Evolutionary conservation across 2,113 vertebrate species (phyloP).

Genomic region (Euleptes europaea): DNA sequence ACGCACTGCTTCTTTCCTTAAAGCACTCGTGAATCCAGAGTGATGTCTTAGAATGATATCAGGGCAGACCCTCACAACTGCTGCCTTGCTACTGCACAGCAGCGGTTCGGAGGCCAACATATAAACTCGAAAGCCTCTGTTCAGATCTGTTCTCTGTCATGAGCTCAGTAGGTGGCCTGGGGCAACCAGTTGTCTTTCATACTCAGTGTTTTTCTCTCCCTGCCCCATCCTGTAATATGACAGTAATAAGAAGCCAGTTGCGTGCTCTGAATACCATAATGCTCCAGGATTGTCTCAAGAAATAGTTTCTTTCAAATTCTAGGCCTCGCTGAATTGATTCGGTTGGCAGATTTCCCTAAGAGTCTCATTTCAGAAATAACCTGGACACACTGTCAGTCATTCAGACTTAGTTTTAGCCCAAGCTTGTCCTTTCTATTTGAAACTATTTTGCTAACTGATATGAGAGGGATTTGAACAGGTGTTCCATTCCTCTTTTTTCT

Average conservation of each 20-base stretch:
- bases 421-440: conserved; percentile 66
- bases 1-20: not conserved
- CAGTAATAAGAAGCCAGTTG: conserved; percentile 64
- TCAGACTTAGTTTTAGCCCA: conserved; percentile 55
- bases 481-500: conserved; percentile 35
- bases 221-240: conserved; percentile 56
- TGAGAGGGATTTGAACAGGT: conserved; percentile 31
- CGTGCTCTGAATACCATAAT: conserved; percentile 68
- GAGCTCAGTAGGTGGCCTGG: conserved; percentile 72
- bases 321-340: conserved; percentile 78
- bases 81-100: no score
- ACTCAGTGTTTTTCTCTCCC: not conserved
- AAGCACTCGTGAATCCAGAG: not conserved
- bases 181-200: conserved; percentile 71
- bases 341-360: conserved; percentile 73
- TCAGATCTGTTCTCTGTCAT: conserved; percentile 73
- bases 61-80: no score
- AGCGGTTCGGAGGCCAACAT: no score
- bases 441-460: conserved; percentile 53
- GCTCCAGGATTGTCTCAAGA: conserved; percentile 78
- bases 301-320: conserved; percentile 77
- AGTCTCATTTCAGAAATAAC: conserved; percentile 67
- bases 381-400: conserved; percentile 63
- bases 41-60: not conserved
- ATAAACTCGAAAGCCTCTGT: no score